Conservation (phyloP, 2,113 vertebrate genomes). For the Paraplagusia blochii region DNA sequence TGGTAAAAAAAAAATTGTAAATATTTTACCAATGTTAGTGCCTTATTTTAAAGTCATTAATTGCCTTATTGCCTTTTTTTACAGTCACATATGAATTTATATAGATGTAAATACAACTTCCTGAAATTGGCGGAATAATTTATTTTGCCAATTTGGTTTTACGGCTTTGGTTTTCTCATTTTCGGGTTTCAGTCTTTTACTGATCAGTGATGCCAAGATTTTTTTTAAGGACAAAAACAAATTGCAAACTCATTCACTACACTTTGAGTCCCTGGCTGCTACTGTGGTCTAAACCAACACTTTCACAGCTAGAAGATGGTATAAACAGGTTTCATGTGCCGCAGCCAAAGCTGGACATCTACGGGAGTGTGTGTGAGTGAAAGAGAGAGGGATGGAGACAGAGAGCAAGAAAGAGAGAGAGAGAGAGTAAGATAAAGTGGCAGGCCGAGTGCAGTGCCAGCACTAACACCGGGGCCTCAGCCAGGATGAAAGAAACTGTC, state of each 20-base stretch:
- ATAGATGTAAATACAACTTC: too few relatives aligned
- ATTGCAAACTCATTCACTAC: neutral
- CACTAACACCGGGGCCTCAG: constrained; percentile 71
- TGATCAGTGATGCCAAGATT: too few relatives aligned
- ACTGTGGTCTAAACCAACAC: constrained; percentile 63
- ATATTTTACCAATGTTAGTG: too few relatives aligned
- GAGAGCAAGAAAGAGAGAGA: constrained; percentile 33
- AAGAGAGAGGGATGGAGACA: neutral
- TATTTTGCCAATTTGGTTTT: too few relatives aligned
- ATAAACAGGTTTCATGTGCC: constrained; percentile 75
- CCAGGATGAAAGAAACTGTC: constrained; percentile 78
- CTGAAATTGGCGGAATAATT: too few relatives aligned
- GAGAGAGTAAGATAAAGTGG: constrained; percentile 57
- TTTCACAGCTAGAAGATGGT: constrained; percentile 69
- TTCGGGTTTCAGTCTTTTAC: too few relatives aligned
- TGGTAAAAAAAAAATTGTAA: too few relatives aligned
- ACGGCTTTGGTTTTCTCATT: too few relatives aligned
- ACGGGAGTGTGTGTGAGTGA: constrained; percentile 29
- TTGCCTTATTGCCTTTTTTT: too few relatives aligned
- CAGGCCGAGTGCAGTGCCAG: constrained; percentile 68
- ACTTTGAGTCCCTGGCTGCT: constrained; percentile 36
- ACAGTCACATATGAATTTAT: too few relatives aligned
- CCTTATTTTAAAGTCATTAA: too few relatives aligned
- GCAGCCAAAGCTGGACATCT: constrained; percentile 66
- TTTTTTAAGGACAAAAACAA: too few relatives aligned